A percentile compares a stretch with the other conserved stretches of the same genome.
Conservation (phyloP, 1,140 invertebrate species). For the Camponotus floridanus region DNA sequence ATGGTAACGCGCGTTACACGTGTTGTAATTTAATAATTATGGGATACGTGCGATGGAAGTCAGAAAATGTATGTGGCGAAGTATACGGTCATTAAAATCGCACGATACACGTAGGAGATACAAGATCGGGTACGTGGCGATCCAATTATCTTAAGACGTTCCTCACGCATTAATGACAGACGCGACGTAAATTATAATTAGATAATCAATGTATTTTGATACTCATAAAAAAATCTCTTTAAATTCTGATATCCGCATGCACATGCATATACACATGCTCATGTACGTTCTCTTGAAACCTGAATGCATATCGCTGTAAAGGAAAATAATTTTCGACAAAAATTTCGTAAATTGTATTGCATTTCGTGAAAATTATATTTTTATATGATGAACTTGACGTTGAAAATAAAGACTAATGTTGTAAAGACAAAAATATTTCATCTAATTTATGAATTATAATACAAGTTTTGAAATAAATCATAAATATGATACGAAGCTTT, state of each 20-base stretch:
- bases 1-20: constrained; percentile 26
- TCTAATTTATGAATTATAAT: neutral
- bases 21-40: constrained; percentile 57
- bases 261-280: too few relatives aligned
- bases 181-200: constrained; percentile 47
- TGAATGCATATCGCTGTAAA: neutral
- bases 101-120: neutral
- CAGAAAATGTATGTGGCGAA: constrained; percentile 20
- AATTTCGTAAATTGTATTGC: neutral
- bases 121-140: neutral
- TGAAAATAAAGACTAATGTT: neutral
- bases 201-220: constrained; percentile 29
- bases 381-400: neutral
- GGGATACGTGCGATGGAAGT: constrained; percentile 28
- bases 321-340: neutral
- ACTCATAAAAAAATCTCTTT: constrained; percentile 12
- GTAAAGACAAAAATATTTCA: neutral
- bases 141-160: constrained; percentile 42
- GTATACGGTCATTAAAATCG: constrained; percentile 51
- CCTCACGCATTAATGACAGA: constrained; percentile 29
- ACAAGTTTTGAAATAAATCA: neutral
- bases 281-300: neutral
- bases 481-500: neutral
- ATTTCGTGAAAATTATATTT: neutral
- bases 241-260: neutral